phyloP scores from a whole-genome alignment of 2,888 invertebrate genomes.

The Drosophila buzzatii region DNA sequence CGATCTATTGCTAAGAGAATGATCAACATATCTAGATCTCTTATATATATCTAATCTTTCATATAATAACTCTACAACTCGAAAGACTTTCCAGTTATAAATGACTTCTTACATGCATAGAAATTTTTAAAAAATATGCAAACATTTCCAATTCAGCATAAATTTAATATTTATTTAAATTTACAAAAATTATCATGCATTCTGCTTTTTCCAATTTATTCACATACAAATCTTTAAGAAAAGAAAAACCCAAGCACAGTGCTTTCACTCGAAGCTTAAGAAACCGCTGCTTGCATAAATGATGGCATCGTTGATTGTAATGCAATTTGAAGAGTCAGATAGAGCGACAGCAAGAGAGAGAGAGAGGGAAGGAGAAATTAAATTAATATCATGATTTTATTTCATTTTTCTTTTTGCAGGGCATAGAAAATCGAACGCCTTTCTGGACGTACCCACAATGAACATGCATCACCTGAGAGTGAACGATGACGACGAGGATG shows the following conservation, averaged over 20 bases:
- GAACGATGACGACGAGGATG: conserved; percentile 90
- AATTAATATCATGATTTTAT: conserved; percentile 26
- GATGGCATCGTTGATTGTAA: conserved; percentile 27
- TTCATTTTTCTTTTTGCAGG: conserved; percentile 78
- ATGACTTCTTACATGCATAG: no score
- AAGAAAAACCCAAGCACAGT: neutral
- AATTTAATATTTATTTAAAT: neutral
- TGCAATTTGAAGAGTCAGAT: conserved; percentile 29
- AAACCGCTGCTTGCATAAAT: neutral
- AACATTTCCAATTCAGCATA: neutral
- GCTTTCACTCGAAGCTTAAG: neutral
- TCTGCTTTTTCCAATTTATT: neutral
- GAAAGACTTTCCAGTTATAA: no score
- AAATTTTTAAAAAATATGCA: no score
- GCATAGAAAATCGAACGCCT: conserved; percentile 88
- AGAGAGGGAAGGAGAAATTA: conserved; percentile 2
- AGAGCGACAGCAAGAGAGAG: neutral
- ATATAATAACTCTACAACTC: no score
- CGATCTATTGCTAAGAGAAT: neutral
- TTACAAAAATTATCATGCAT: neutral
- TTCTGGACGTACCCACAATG: conserved; percentile 88
- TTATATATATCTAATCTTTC: no score
- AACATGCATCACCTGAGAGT: conserved; percentile 85
- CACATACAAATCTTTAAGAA: neutral
- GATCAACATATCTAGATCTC: no score